These are phyloP conservation scores for Dynastes maya DNA, from an alignment of 2,888 invertebrate genomes.

Conservation along the genomic window DNA sequence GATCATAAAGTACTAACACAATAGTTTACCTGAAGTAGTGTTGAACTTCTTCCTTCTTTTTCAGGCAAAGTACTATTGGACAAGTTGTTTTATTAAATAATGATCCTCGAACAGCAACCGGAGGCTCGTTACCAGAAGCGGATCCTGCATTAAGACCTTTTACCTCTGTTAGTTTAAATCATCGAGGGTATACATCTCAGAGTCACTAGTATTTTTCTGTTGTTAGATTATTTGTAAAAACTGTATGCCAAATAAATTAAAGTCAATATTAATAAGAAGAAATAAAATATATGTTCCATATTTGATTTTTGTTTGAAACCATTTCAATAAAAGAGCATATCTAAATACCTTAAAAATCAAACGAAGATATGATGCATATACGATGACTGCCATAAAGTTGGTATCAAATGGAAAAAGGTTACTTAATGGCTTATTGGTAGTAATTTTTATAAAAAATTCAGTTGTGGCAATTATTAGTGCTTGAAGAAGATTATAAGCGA, in stretches of 20 bases:
- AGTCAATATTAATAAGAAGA: constrained; percentile 25
- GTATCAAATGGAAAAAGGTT: too few relatives aligned
- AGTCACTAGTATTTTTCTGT: constrained; percentile 46
- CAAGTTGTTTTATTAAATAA: constrained; percentile 61
- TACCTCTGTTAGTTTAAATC: constrained; percentile 65
- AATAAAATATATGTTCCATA: constrained; percentile 38
- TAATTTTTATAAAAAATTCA: too few relatives aligned
- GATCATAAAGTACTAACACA: constrained; percentile 58
- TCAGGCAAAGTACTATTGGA: constrained; percentile 62
- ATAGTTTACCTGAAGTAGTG: background rate
- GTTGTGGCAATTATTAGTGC: too few relatives aligned
- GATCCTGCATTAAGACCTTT: constrained; percentile 67
- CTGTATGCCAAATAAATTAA: constrained; percentile 47
- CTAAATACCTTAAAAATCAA: too few relatives aligned
- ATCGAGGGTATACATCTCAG: constrained; percentile 55
- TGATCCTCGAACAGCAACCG: constrained; percentile 59
- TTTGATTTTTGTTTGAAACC: background rate
- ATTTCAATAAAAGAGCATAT: too few relatives aligned
- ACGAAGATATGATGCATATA: too few relatives aligned
- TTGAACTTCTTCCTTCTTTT: constrained; percentile 1
- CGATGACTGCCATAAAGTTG: too few relatives aligned
- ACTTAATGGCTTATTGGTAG: too few relatives aligned
- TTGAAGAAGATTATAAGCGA: too few relatives aligned
- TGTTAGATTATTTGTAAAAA: constrained; percentile 24
- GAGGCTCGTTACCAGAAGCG: constrained; percentile 63